A percentile compares a stretch with the other conserved stretches of the same genome.
Conservation (phyloP, 2,113 vertebrate species). For the Talpa occidentalis region DNA sequence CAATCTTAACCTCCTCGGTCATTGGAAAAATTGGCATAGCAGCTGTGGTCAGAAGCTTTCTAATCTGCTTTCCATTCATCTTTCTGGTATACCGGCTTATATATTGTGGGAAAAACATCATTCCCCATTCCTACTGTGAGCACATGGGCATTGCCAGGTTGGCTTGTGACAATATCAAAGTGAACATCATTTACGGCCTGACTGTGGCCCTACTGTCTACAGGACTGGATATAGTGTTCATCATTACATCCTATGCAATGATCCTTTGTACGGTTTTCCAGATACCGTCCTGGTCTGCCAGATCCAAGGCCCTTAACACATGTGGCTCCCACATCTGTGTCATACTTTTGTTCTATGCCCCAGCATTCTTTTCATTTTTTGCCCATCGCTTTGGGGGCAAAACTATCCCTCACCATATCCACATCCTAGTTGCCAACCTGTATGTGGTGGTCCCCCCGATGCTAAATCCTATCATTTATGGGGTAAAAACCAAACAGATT, state of each 20-base stretch:
- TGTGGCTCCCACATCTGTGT: slow-evolving; percentile 77
- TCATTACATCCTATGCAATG: slow-evolving; percentile 66
- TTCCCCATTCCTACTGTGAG: slow-evolving; percentile 79
- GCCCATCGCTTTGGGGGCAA: slow-evolving; percentile 69
- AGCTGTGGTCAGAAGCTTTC: slow-evolving; percentile 61
- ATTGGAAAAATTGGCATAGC: slow-evolving; percentile 57
- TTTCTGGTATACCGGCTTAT: slow-evolving; percentile 59
- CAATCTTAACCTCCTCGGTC: slow-evolving; percentile 37
- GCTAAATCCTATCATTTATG: slow-evolving; percentile 81
- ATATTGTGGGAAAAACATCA: slow-evolving; percentile 66
- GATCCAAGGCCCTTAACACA: slow-evolving; percentile 72
- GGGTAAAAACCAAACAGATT: slow-evolving; percentile 76
- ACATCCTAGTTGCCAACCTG: slow-evolving; percentile 72
- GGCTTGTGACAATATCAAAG: slow-evolving; percentile 67
- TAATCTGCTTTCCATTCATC: slow-evolving; percentile 72
- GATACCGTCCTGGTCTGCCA: slow-evolving; percentile 68
- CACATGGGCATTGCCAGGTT: slow-evolving; percentile 78
- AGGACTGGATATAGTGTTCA: slow-evolving; percentile 71
- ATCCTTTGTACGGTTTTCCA: slow-evolving; percentile 71
- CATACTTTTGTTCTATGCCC: slow-evolving; percentile 69
- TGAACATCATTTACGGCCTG: slow-evolving; percentile 75
- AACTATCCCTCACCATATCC: slow-evolving; percentile 56
- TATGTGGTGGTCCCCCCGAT: slow-evolving; percentile 74
- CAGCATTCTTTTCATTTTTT: slow-evolving; percentile 81
- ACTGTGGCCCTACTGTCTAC: slow-evolving; percentile 62